Evolutionary conservation across 1,140 invertebrate species (phyloP).

Genomic region (Heliconius hermathena): DNA sequence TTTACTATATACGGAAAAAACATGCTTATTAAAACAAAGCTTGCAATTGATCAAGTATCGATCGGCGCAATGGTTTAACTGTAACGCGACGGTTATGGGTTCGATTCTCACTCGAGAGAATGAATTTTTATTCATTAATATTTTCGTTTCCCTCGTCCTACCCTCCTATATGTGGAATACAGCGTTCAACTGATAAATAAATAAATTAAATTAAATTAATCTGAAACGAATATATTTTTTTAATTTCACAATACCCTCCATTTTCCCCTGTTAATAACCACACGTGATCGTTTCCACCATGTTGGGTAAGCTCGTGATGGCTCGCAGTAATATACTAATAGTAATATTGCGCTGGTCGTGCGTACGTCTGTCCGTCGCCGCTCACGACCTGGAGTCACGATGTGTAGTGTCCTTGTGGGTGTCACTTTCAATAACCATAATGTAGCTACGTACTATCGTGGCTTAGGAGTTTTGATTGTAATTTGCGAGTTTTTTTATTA

Average conservation of each 20-base stretch:
- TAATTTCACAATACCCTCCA: not conserved
- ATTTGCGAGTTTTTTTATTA: too few species aligned
- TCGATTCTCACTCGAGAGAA: too few species aligned
- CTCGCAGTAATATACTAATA: conserved; percentile 25
- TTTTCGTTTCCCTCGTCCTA: not conserved
- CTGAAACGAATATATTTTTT: not conserved
- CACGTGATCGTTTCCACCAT: not conserved
- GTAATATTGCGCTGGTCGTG: conserved; percentile 45
- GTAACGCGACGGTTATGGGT: too few species aligned
- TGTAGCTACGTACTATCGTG: not conserved
- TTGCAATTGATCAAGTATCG: too few species aligned
- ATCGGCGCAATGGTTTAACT: too few species aligned
- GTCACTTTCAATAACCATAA: conserved; percentile 38
- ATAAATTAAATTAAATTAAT: not conserved
- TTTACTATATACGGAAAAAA: too few species aligned
- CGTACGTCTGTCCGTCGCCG: conserved; percentile 45
- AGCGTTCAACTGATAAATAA: not conserved
- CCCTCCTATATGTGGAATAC: not conserved
- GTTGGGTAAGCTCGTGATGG: conserved; percentile 29
- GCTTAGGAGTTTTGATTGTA: too few species aligned
- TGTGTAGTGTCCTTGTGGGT: conserved; percentile 41
- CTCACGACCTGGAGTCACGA: conserved; percentile 44
- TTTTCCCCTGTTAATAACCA: not conserved
- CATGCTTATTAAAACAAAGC: too few species aligned
- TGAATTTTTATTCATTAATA: too few species aligned